A percentile compares a stretch with the other conserved stretches of the same genome.
phyloP scores from a whole-genome alignment of 1,140 invertebrate species.

The Chironomus tepperi region DNA sequence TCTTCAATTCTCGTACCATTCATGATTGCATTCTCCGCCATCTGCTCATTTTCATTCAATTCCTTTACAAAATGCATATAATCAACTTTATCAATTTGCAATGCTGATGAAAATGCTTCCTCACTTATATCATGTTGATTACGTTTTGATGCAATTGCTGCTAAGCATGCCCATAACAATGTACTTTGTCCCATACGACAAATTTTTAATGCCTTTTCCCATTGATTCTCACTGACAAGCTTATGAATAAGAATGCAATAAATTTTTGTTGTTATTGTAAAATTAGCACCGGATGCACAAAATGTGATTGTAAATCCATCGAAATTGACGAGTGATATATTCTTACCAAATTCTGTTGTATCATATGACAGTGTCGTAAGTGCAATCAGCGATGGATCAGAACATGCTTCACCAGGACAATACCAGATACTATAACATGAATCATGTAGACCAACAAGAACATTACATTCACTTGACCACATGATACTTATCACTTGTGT shows the following conservation, averaged over 20 bases:
- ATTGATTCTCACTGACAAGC: slow-evolving; percentile 34
- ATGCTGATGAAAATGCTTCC: slow-evolving; percentile 83
- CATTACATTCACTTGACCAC: slow-evolving; percentile 78
- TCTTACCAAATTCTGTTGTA: slow-evolving; percentile 47
- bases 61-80: slow-evolving; percentile 76
- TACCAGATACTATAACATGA: slow-evolving; percentile 76
- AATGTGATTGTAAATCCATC: slow-evolving; percentile 49
- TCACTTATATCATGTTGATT: slow-evolving; percentile 76
- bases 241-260: slow-evolving; percentile 37
- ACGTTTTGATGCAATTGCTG: slow-evolving; percentile 68
- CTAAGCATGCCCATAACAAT: slow-evolving; percentile 77
- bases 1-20: slow-evolving; percentile 62
- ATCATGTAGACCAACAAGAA: slow-evolving; percentile 76
- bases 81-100: slow-evolving; percentile 81
- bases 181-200: slow-evolving; percentile 50
- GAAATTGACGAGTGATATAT: slow-evolving; percentile 68
- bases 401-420: slow-evolving; percentile 64
- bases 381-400: slow-evolving; percentile 60
- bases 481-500: slow-evolving; percentile 66
- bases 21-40: slow-evolving; percentile 73
- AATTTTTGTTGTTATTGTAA: slow-evolving; percentile 35
- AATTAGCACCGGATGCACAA: slow-evolving; percentile 34
- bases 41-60: slow-evolving; percentile 43
- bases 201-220: slow-evolving; percentile 36
- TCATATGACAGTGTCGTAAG: slow-evolving; percentile 43